Conservation (phyloP, 2,113 vertebrate species). For the Electrona antarctica region DNA sequence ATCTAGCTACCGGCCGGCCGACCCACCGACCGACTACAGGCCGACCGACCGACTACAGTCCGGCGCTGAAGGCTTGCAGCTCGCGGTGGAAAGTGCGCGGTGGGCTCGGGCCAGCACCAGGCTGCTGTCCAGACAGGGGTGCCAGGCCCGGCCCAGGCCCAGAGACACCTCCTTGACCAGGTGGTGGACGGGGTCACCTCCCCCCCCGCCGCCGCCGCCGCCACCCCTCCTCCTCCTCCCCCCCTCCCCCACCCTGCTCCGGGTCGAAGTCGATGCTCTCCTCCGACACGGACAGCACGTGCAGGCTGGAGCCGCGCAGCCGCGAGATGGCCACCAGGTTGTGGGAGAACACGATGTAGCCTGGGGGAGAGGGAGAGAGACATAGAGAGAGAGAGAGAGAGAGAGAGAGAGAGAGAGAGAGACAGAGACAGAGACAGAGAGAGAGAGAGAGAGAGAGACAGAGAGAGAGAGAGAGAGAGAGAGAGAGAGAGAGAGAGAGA, state of each 20-base stretch:
- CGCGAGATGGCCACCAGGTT: slow-evolving; percentile 97
- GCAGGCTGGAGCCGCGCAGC: slow-evolving; percentile 92
- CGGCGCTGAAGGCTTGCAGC: slow-evolving; percentile 95
- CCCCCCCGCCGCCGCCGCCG: too few species aligned
- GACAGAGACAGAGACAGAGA: too few species aligned
- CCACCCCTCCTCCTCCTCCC: too few species aligned
- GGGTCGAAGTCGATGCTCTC: slow-evolving; percentile 99
- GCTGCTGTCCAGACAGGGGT: slow-evolving; percentile 91
- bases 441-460: too few species aligned
- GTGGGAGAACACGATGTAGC: slow-evolving; percentile 97
- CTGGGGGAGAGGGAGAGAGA: slow-evolving; percentile 60
- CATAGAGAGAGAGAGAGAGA: neutral
- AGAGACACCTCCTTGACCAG: slow-evolving; percentile 97
- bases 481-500: too few species aligned
- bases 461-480: too few species aligned
- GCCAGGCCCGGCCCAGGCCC: slow-evolving; percentile 93
- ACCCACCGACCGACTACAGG: neutral
- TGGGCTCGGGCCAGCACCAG: slow-evolving; percentile 92
- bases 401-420: too few species aligned
- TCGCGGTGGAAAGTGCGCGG: slow-evolving; percentile 96
- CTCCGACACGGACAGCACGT: slow-evolving; percentile 92
- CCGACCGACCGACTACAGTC: slow-evolving; percentile 81
- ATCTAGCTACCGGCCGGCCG: neutral
- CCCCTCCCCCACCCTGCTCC: slow-evolving; percentile 74
- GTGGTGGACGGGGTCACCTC: slow-evolving; percentile 88